These are phyloP conservation scores for Drosophila niveifrons DNA, from an alignment of 2,888 invertebrate species.

Conservation along the genomic window DNA sequence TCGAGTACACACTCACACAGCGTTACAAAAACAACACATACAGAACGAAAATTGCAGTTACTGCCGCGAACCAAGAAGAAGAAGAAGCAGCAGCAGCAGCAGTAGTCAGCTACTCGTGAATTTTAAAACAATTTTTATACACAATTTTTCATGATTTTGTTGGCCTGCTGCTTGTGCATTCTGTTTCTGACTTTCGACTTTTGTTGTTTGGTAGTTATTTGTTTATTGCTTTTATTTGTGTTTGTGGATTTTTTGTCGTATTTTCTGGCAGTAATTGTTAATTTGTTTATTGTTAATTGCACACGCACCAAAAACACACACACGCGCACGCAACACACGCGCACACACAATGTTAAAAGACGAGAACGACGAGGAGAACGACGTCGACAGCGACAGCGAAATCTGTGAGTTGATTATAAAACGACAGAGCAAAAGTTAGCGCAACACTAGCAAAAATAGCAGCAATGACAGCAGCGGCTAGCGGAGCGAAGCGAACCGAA, in stretches of 20 bases:
- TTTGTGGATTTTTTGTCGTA: background rate
- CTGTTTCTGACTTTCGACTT: background rate
- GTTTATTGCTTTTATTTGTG: background rate
- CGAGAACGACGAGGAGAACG: background rate
- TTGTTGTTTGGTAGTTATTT: background rate
- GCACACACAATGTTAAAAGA: slow-evolving; percentile 30
- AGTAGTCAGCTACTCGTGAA: slow-evolving; percentile 60
- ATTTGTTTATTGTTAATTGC: slow-evolving; percentile 45
- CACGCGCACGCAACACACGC: slow-evolving; percentile 12
- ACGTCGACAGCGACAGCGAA: background rate
- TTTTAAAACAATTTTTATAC: slow-evolving; percentile 76
- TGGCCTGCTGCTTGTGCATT: slow-evolving; percentile 2
- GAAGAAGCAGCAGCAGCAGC: background rate
- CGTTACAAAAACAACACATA: slow-evolving; percentile 48
- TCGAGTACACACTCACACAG: slow-evolving; percentile 26
- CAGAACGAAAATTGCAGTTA: slow-evolving; percentile 69
- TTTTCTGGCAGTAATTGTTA: slow-evolving; percentile 22
- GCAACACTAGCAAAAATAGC: slow-evolving; percentile 82
- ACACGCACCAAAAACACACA: slow-evolving; percentile 29
- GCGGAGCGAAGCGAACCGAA: slow-evolving; percentile 69
- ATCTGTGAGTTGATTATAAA: slow-evolving; percentile 75
- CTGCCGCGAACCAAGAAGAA: slow-evolving; percentile 55
- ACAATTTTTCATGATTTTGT: slow-evolving; percentile 48
- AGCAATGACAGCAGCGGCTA: slow-evolving; percentile 64
- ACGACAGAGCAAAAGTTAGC: slow-evolving; percentile 84